phyloP scores from a whole-genome alignment of 2,113 vertebrate species.

The Campylomormyrus numenius region DNA sequence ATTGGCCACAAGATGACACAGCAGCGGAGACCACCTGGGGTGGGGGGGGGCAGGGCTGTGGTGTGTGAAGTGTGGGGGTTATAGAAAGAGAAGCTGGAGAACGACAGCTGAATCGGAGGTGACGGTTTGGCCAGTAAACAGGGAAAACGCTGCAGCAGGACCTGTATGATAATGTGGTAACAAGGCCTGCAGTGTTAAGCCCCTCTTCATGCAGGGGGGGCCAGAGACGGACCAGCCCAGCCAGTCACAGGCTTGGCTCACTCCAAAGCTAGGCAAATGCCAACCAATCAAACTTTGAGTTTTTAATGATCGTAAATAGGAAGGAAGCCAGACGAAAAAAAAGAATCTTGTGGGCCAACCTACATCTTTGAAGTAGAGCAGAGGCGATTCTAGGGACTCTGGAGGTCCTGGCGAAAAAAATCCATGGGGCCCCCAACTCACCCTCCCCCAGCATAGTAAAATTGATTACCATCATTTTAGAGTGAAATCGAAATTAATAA shows the following conservation, averaged over 20 bases:
- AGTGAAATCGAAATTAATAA: background rate
- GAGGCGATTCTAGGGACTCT: background rate
- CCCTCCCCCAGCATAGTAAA: background rate
- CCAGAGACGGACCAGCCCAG: background rate
- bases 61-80: background rate
- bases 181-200: background rate
- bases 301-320: background rate
- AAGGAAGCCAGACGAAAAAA: background rate
- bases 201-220: background rate
- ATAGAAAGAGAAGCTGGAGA: background rate
- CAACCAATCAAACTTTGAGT: background rate
- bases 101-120: background rate
- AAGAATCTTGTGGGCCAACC: background rate
- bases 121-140: background rate
- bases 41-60: background rate
- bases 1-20: background rate
- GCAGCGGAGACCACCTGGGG: background rate
- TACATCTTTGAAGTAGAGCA: background rate
- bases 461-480: background rate
- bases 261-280: background rate
- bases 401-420: background rate
- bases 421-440: background rate
- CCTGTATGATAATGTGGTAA: background rate
- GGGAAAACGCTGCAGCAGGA: background rate
- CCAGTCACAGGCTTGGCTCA: background rate